Conservation (phyloP, 2,888 invertebrate species). For the Archips crataeganus region DNA sequence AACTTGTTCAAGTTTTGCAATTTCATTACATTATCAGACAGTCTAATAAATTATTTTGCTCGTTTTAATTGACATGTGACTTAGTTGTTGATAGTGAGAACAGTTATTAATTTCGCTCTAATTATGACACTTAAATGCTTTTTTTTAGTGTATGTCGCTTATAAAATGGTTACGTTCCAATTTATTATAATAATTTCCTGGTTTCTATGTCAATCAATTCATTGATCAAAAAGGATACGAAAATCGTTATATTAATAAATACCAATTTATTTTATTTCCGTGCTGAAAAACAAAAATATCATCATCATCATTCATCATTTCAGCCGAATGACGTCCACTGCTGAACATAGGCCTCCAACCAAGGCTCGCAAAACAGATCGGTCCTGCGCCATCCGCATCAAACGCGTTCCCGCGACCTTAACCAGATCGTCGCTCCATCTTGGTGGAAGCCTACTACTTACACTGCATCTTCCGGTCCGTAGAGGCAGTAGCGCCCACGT, state of each 20-base stretch:
- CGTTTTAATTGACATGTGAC: slow-evolving; percentile 25
- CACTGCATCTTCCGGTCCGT: no score
- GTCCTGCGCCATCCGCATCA: no score
- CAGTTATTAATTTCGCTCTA: slow-evolving; percentile 8
- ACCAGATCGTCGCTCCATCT: no score
- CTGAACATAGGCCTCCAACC: no score
- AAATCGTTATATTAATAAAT: not conserved
- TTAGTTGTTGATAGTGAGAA: slow-evolving; percentile 3
- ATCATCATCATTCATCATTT: no score
- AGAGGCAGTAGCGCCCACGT: no score
- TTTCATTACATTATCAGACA: slow-evolving; percentile 14
- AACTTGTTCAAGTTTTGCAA: slow-evolving; percentile 32
- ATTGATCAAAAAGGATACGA: not conserved
- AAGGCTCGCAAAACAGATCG: no score
- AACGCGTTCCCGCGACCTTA: no score
- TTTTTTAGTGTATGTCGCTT: not conserved
- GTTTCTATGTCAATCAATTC: not conserved
- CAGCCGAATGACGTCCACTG: no score
- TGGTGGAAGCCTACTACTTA: no score
- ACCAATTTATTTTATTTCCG: no score
- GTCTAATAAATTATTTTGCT: slow-evolving; percentile 11
- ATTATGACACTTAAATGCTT: slow-evolving; percentile 3
- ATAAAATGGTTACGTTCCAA: not conserved
- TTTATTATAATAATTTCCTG: not conserved
- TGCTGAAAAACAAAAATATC: no score